Evolutionary conservation across 53 echinoderm and acorn worm genomes (phyloP), one percentile per base, ranked within the genome.

Genomic region (Pentamera pediparva): DNA sequence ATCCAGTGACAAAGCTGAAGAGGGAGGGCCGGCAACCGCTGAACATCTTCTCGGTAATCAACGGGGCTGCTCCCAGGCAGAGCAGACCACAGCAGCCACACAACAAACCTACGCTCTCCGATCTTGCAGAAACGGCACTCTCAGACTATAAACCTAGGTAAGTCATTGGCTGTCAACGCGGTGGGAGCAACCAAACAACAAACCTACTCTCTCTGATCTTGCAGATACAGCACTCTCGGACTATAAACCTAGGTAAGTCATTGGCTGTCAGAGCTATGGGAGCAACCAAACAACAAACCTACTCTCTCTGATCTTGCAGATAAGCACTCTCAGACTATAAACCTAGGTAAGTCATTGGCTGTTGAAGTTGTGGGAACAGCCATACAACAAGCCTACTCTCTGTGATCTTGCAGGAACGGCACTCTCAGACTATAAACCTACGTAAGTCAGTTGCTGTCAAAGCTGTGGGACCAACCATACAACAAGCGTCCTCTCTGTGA

Each of bases 141-240:
- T 85, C 76, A 51, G 89, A 92, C 39, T 82, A 85, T 24, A 61
- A 72, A 6, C 76, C 76, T 12, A 39, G 61, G 84, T 58, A 41
- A 75, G 75, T 17, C 26, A n/a, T n/a, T n/a, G n/a, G n/a, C n/a
- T n/a, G n/a, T n/a, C n/a, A 57, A 57, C n/a, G n/a, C n/a, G n/a
- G n/a, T n/a, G n/a, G n/a, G n/a, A 76, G 13, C 92, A 92, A 61
- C 92, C 87, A 21, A 75, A 89, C 62, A 53, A 56, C 53, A 84
- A 87, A 64, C 87, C 94, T 3, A 94, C 94, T 2, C 77, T 94
- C 35, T 83, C 87, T 6, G 93, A 93, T 40, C 75, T 93, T 39
- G 93, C 93, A 4, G 93, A 93, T 69, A 93, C 89, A 8, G 93
- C 93, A 1, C 84, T 93, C 40, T 85, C 76, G 50, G 89, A 92